phyloP scores from a whole-genome alignment of 2,113 vertebrate species.

The Atherinomorus stipes region DNA sequence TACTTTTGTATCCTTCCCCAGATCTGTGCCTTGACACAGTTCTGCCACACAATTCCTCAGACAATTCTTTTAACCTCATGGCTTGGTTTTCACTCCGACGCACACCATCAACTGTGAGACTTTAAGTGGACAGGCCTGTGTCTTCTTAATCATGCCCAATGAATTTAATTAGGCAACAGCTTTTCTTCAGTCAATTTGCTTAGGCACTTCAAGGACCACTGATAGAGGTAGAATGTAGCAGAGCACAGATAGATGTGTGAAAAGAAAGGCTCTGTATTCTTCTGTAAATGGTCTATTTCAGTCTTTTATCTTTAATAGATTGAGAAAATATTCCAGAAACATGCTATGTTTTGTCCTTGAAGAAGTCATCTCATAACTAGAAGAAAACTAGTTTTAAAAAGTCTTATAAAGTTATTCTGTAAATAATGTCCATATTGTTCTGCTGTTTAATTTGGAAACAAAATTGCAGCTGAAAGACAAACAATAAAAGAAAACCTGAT shows the following conservation, averaged over 20 bases:
- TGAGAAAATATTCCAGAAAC: background rate
- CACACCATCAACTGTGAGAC: background rate
- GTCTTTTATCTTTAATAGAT: too few relatives aligned
- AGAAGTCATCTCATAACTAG: too few relatives aligned
- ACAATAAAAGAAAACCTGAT: background rate
- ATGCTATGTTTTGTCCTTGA: background rate
- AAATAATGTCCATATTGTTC: too few relatives aligned
- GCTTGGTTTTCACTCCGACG: background rate
- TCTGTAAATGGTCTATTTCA: too few relatives aligned
- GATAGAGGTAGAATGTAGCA: background rate
- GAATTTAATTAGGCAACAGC: conserved; percentile 2
- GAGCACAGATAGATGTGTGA: background rate
- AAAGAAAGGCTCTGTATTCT: background rate
- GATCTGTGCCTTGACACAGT: too few relatives aligned
- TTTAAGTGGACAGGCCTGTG: background rate
- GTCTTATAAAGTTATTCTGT: too few relatives aligned
- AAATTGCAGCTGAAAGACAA: background rate
- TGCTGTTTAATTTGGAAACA: too few relatives aligned
- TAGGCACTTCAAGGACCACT: background rate
- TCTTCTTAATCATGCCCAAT: background rate
- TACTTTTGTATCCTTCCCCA: too few relatives aligned
- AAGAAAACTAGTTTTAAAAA: too few relatives aligned
- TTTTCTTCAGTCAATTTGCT: background rate
- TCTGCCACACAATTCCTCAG: too few relatives aligned
- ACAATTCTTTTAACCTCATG: background rate